phyloP scores from a whole-genome alignment of 1,140 invertebrate genomes.

The Dysdera silvatica region DNA sequence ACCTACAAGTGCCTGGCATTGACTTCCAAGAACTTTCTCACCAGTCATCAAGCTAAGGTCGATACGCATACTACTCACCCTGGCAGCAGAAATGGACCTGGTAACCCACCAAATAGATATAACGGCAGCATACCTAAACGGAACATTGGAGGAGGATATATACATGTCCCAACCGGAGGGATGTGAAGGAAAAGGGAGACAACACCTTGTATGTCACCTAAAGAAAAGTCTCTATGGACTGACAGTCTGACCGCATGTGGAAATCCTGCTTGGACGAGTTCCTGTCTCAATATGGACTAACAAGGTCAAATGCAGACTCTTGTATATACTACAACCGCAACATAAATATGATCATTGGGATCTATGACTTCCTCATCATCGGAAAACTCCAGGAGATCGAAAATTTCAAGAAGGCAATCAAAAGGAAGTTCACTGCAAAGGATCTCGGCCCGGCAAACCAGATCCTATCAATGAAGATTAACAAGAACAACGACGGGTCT shows the following conservation, averaged over 20 bases:
- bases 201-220: constrained; percentile 34
- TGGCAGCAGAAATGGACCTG: constrained; percentile 1
- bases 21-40: constrained; percentile 30
- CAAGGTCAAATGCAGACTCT: not conserved
- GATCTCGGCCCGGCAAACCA: not conserved
- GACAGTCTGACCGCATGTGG: constrained; percentile 44
- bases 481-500: not conserved
- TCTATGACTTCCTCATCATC: no score
- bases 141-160: constrained; percentile 43
- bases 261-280: constrained; percentile 33
- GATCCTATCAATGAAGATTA: not conserved
- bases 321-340: constrained; percentile 4
- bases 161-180: constrained; percentile 45
- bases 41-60: constrained; percentile 37
- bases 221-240: constrained; percentile 45
- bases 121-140: constrained; percentile 40
- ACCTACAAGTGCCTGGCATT: constrained; percentile 19
- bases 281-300: constrained; percentile 15
- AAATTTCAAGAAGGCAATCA: not conserved
- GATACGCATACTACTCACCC: constrained; percentile 37
- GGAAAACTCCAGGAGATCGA: no score
- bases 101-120: constrained; percentile 33
- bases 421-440: constrained; percentile 2
- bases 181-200: constrained; percentile 31
- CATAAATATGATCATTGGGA: constrained; percentile 5